Evolutionary conservation across 2,888 invertebrate genomes (phyloP).

Genomic region (Drosophila falleni): DNA sequence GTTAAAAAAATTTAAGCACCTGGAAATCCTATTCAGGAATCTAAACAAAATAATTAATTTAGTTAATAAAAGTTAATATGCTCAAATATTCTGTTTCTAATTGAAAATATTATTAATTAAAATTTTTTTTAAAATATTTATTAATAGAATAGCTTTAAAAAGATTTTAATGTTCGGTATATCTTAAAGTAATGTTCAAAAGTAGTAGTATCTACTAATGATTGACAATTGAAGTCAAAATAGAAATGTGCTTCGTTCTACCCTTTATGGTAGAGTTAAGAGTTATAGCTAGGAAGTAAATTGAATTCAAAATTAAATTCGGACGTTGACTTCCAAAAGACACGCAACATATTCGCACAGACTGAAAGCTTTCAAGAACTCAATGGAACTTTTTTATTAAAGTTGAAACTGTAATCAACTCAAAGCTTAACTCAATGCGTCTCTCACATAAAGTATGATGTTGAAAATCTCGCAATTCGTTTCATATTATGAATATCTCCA

Average conservation of each 20-base stretch:
- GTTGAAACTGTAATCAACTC: slow-evolving; percentile 13
- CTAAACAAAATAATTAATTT: neutral
- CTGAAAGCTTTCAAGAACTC: slow-evolving; percentile 13
- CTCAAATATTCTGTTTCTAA: neutral
- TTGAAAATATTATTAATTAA: too few relatives aligned
- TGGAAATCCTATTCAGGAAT: neutral
- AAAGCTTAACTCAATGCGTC: slow-evolving; percentile 1
- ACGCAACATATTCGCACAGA: neutral
- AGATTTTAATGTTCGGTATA: too few relatives aligned
- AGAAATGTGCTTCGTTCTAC: too few relatives aligned
- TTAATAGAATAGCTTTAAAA: too few relatives aligned
- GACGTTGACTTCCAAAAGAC: slow-evolving; percentile 6
- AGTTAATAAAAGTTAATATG: neutral
- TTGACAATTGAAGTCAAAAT: too few relatives aligned
- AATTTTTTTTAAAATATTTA: too few relatives aligned
- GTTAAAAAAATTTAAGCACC: neutral
- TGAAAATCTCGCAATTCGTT: neutral
- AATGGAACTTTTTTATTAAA: slow-evolving; percentile 16
- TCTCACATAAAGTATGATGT: too few relatives aligned
- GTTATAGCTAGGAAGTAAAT: neutral
- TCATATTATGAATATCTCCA: neutral
- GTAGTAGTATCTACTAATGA: too few relatives aligned
- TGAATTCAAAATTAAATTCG: neutral
- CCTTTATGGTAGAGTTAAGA: neutral
- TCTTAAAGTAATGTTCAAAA: too few relatives aligned